Conservation (phyloP, 1,140 invertebrate species). For the Micrasema longulum region DNA sequence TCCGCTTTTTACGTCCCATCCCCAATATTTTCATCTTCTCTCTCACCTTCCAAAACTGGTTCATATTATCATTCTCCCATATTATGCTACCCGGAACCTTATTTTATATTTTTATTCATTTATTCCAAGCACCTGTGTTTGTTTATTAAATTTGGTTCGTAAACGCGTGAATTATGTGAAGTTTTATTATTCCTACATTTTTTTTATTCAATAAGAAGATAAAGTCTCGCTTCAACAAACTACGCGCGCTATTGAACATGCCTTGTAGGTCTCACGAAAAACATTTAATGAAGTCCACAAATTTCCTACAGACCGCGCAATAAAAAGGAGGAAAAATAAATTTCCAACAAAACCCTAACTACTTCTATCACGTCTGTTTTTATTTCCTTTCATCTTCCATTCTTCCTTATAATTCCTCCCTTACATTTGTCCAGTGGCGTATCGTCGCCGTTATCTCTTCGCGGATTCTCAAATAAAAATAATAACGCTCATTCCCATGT, state of each 20-base stretch:
- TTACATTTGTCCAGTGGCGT: constrained; percentile 32
- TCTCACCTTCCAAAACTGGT: constrained; percentile 23
- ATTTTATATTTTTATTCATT: too few relatives aligned
- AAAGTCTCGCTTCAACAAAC: too few relatives aligned
- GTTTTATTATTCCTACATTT: background rate
- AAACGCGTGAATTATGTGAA: too few relatives aligned
- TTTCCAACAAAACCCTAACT: constrained; percentile 47
- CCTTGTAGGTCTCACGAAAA: background rate
- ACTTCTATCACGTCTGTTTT: constrained; percentile 47
- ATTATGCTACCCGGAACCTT: too few relatives aligned
- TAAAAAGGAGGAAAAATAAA: constrained; percentile 44
- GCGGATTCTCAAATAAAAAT: constrained; percentile 51
- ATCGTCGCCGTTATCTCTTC: constrained; percentile 31
- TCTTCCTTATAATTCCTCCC: constrained; percentile 21
- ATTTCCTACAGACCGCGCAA: constrained; percentile 8
- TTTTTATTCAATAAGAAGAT: background rate
- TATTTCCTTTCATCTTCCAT: constrained; percentile 39
- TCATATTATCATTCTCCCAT: too few relatives aligned
- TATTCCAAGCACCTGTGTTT: constrained; percentile 14
- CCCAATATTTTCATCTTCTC: constrained; percentile 30
- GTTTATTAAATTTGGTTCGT: constrained; percentile 8
- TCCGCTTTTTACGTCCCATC: constrained; percentile 16
- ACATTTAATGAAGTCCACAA: constrained; percentile 25
- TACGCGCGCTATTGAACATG: background rate
- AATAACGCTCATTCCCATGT: constrained; percentile 50